Evolutionary conservation across 1,140 invertebrate genomes (phyloP), one percentile per base, ranked within the genome.

Genomic region (Conus ventricosus): DNA sequence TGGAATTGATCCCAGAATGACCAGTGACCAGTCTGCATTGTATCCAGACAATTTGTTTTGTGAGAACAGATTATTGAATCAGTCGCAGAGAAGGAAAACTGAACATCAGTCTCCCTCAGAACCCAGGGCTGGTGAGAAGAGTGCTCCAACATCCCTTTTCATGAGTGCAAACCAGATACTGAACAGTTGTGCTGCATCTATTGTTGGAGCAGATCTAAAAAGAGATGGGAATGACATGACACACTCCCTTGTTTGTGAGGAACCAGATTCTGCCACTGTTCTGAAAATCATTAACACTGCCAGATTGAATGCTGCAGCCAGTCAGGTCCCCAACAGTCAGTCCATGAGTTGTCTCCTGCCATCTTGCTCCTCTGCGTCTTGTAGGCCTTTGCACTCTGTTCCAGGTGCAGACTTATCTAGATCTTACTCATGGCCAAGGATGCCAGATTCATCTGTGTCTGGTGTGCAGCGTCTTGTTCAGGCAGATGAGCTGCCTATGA

Each of bases 201-300:
- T 11, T 20, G 10, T 63, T 63, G 60, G 11, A 71, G 67, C 23
- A n/a, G 67, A n/a, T 20, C 67, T 60, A 20, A 71, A 20, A 23
- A 71, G 20, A 71, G 67, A 71, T n/a, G 11, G 67, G 4, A 20
- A 20, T n/a, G 4, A 71, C 6, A 17, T 20, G 20, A 20, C 67
- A 71, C 23, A n/a, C 13, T 20, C 67, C 20, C 17, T 0, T 20
- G 7, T 23, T 6, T 23, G 39, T 51, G 15, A 81, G 53, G 51
- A 81, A 6, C 27, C 39, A 10, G 80, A 54, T 17, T 81, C 51
- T 51, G 5, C 17, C 80, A 55, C 80, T 17, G 80, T 81, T 23
- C 15, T 81, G 80, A 81, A 55, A 23, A 81, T 81, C 51, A 53
- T 81, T 25, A 81, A 81, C 80, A 81, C 80, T 81, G 80, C 80